Evolutionary conservation across 2,797 vertebrate genomes (phyloP).

Genomic region (Nothura maculosa): DNA sequence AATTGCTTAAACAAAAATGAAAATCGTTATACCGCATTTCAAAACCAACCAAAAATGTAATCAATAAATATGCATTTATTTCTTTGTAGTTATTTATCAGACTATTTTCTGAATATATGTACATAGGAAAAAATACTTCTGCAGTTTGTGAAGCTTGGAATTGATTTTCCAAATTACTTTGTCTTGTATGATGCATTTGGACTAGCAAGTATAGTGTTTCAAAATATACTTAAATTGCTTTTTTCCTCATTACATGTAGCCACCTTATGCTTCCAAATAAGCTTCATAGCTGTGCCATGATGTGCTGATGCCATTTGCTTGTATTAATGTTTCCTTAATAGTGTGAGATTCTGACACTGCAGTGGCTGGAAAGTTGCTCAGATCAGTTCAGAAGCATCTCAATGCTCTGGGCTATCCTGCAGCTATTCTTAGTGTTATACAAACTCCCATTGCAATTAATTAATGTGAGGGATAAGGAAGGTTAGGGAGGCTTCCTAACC

Average conservation of each 20-base stretch:
- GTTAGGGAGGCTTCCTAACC: background rate
- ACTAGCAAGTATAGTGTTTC: background rate
- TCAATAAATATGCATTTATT: background rate
- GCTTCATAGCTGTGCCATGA: background rate
- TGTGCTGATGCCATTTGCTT: background rate
- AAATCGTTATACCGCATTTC: background rate
- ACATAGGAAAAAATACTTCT: background rate
- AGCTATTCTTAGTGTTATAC: background rate
- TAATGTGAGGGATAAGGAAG: background rate
- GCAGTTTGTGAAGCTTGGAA: background rate
- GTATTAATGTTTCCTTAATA: background rate
- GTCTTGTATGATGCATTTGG: background rate
- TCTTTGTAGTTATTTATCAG: background rate
- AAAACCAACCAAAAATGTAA: background rate
- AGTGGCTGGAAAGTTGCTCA: background rate
- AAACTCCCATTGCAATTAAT: conserved; percentile 25
- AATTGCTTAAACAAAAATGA: background rate
- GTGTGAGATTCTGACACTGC: background rate
- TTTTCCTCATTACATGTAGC: background rate
- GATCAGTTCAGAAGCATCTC: background rate
- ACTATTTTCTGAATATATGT: background rate
- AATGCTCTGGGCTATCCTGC: background rate
- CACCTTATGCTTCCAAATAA: background rate
- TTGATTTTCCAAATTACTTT: background rate
- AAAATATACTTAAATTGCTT: background rate